Percentiles rank a stretch among this genome's conserved stretches.
Evolutionary conservation across 1,140 invertebrate genomes (phyloP).

Genomic region (Drosophila melanica): DNA sequence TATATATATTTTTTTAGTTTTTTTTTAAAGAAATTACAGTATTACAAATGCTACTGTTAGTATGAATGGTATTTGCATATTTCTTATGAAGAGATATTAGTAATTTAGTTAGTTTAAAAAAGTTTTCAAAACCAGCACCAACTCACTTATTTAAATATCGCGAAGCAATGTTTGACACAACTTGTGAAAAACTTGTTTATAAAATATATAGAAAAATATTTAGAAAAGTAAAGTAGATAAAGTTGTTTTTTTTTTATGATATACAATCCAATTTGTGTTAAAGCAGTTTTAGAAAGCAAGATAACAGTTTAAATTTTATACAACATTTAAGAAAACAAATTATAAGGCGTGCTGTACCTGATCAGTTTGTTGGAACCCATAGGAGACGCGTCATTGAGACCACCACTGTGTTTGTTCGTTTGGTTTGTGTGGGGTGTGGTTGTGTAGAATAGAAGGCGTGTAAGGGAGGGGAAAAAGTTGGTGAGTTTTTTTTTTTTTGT

Average conservation of each 20-base stretch:
- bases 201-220: conserved; percentile 69
- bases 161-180: conserved; percentile 83
- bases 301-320: conserved; percentile 49
- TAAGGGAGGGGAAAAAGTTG: conserved; percentile 68
- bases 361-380: conserved; percentile 84
- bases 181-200: conserved; percentile 82
- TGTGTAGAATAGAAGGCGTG: conserved; percentile 62
- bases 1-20: conserved; percentile 3
- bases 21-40: conserved; percentile 9
- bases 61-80: conserved; percentile 44
- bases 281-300: conserved; percentile 60
- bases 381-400: conserved; percentile 78
- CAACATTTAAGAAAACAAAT: conserved; percentile 50
- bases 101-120: conserved; percentile 58
- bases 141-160: conserved; percentile 84
- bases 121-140: conserved; percentile 79
- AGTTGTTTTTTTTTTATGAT: conserved; percentile 32
- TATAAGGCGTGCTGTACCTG: conserved; percentile 83
- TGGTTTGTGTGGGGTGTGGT: conserved; percentile 46
- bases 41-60: conserved; percentile 66
- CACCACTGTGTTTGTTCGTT: conserved; percentile 74
- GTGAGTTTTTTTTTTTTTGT: conserved; percentile 58
- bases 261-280: conserved; percentile 59
- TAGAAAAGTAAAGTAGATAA: conserved; percentile 63
- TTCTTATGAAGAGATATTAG: conserved; percentile 49